A percentile compares a stretch with the other conserved stretches of the same genome.
Conservation (phyloP, 2,113 vertebrate species). For the Garra rufa region DNA sequence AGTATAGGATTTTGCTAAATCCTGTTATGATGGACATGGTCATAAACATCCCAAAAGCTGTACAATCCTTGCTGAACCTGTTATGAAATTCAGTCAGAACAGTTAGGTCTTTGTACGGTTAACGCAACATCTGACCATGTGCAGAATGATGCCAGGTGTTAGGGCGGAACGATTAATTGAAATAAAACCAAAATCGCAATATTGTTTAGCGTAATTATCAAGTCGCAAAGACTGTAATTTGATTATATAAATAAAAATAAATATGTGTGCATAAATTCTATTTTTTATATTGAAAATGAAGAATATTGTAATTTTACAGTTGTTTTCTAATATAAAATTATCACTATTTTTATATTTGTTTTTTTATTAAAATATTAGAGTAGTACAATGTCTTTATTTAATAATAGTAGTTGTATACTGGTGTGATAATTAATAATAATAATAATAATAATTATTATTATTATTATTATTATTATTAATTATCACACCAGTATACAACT, state of each 20-base stretch:
- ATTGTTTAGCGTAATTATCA: neutral
- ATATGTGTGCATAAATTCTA: too few species aligned
- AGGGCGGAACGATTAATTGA: neutral
- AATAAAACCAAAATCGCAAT: too few species aligned
- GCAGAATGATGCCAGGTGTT: neutral
- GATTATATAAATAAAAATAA: neutral
- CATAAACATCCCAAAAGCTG: neutral
- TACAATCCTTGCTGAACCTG: neutral
- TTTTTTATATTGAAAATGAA: too few species aligned
- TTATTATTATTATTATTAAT: neutral
- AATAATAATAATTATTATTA: neutral
- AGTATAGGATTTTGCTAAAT: constrained; percentile 29
- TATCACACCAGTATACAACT: too few species aligned
- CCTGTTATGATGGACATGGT: neutral
- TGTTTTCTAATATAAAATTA: neutral
- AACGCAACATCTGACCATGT: neutral
- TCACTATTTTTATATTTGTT: too few species aligned
- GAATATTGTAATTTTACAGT: neutral
- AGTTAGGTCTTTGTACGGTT: neutral
- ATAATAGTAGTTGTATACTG: too few species aligned
- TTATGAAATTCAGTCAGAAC: neutral
- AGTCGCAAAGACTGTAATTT: neutral
- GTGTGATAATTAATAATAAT: neutral
- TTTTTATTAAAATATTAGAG: too few species aligned
- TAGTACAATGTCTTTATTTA: too few species aligned